Conservation (phyloP, 2,797 vertebrate species). For the Leptodactylus fallax region DNA sequence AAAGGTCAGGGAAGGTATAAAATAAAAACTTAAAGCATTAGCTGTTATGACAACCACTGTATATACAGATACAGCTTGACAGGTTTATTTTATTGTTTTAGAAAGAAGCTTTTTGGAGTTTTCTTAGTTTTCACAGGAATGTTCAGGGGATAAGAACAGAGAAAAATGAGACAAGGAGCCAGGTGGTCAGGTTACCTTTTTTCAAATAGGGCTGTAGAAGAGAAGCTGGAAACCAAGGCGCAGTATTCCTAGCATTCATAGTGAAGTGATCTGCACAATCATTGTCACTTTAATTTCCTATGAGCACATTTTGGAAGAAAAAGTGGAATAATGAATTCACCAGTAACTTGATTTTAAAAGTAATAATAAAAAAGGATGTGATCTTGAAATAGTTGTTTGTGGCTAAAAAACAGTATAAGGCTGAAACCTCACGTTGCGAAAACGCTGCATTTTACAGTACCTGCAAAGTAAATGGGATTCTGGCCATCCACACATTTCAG, state of each 20-base stretch:
- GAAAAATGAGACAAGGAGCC: constrained; percentile 24
- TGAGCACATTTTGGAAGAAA: neutral
- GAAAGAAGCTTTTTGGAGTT: neutral
- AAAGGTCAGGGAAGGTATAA: too few relatives aligned
- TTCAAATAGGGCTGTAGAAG: neutral
- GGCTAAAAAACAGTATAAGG: neutral
- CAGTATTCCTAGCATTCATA: neutral
- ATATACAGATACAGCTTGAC: constrained; percentile 29
- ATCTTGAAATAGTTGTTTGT: neutral
- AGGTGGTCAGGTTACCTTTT: constrained; percentile 4
- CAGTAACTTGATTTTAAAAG: neutral
- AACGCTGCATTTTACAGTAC: too few relatives aligned
- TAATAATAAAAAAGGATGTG: neutral
- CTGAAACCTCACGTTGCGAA: too few relatives aligned
- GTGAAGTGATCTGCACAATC: neutral
- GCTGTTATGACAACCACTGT: constrained; percentile 6
- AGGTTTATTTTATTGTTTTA: constrained; percentile 43
- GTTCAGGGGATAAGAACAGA: constrained; percentile 16
- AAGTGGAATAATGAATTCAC: neutral
- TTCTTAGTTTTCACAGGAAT: constrained; percentile 3
- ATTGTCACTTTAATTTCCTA: neutral
- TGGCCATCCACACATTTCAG: too few relatives aligned
- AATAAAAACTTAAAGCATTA: too few relatives aligned
- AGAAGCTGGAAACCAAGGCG: neutral
- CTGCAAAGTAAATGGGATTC: too few relatives aligned